phyloP scores from a whole-genome alignment of 2,113 vertebrate genomes.

The Aptenodytes patagonicus region DNA sequence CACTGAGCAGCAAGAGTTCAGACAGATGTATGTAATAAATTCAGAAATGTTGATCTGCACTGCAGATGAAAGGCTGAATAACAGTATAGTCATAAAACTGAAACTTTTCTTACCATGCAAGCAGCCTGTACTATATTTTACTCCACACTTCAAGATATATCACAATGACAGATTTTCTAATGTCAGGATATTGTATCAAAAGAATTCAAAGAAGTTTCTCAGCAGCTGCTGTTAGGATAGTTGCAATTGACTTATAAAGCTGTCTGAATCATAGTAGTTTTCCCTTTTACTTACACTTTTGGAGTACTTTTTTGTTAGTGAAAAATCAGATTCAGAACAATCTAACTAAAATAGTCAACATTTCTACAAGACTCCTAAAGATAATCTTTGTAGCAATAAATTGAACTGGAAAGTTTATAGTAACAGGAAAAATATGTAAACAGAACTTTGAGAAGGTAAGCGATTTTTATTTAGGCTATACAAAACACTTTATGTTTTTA shows the following conservation, averaged over 20 bases:
- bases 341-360: background rate
- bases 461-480: background rate
- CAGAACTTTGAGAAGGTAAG: background rate
- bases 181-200: conserved; percentile 22
- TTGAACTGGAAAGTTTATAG: background rate
- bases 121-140: conserved; percentile 18
- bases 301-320: background rate
- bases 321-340: background rate
- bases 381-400: background rate
- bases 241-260: conserved; percentile 21
- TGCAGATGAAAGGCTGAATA: conserved; percentile 74
- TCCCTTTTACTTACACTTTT: background rate
- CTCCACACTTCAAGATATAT: conserved; percentile 40
- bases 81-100: conserved; percentile 26
- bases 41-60: conserved; percentile 71
- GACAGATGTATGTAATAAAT: conserved; percentile 71
- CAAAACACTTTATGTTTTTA: background rate
- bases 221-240: conserved; percentile 15
- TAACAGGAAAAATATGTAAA: background rate
- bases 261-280: background rate
- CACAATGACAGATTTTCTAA: conserved; percentile 32
- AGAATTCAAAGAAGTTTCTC: conserved; percentile 26
- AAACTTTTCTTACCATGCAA: conserved; percentile 7
- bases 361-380: background rate
- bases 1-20: conserved; percentile 67